Evolutionary conservation across 2,888 invertebrate genomes (phyloP).

Genomic region (Asteroscopus sphinx): DNA sequence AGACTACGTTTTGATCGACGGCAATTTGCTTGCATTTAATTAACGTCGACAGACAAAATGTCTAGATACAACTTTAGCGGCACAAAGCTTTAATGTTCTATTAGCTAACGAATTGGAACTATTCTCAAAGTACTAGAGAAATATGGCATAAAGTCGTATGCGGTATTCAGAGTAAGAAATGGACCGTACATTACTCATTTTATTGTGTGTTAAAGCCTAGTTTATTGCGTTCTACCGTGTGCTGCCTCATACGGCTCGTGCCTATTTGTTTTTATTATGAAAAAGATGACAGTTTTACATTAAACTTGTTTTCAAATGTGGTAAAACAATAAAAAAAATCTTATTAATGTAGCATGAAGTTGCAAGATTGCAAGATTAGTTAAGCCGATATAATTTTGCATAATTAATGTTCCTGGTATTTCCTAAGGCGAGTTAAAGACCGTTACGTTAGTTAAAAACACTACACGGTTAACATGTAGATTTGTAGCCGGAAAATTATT

Average conservation of each 20-base stretch:
- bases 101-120: slow-evolving; percentile 46
- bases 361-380: too few species aligned
- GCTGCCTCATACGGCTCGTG: slow-evolving; percentile 22
- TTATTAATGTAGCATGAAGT: neutral
- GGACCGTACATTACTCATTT: slow-evolving; percentile 42
- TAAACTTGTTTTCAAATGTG: neutral
- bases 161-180: slow-evolving; percentile 45
- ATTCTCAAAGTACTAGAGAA: slow-evolving; percentile 48
- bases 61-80: slow-evolving; percentile 46
- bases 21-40: slow-evolving; percentile 49
- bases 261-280: slow-evolving; percentile 46
- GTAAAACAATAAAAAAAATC: neutral
- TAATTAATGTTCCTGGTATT: too few species aligned
- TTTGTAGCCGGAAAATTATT: too few species aligned
- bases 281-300: slow-evolving; percentile 15
- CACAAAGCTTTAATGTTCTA: slow-evolving; percentile 55
- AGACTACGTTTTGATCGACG: slow-evolving; percentile 20
- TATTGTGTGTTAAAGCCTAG: slow-evolving; percentile 53
- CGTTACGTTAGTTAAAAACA: too few species aligned
- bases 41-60: slow-evolving; percentile 33
- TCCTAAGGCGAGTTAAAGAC: too few species aligned
- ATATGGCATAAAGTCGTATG: slow-evolving; percentile 27
- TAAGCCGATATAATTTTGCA: too few species aligned
- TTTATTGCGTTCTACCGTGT: slow-evolving; percentile 44
- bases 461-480: too few species aligned